Conservation (phyloP, 2,797 vertebrate species). For the Cossypha niveicapilla region DNA sequence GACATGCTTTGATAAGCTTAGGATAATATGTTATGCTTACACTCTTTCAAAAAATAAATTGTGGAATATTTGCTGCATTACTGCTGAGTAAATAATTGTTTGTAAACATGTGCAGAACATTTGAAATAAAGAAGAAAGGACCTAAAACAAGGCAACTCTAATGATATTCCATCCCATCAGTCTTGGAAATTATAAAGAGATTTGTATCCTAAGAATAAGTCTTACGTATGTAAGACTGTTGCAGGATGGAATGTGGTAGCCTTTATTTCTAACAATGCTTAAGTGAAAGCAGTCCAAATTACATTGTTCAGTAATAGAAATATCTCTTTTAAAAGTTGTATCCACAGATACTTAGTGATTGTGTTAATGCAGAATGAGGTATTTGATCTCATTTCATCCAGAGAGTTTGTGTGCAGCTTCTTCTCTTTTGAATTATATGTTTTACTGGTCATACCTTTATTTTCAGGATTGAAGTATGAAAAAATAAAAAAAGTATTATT, state of each 20-base stretch:
- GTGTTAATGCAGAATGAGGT: neutral
- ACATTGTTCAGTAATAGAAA: neutral
- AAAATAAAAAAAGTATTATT: neutral
- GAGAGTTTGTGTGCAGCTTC: neutral
- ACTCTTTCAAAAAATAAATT: constrained; percentile 4
- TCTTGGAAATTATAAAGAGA: neutral
- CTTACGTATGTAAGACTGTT: neutral
- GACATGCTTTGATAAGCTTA: neutral
- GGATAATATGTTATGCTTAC: neutral
- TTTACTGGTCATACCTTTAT: neutral
- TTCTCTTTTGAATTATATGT: neutral
- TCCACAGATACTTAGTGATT: neutral
- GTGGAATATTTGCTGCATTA: neutral
- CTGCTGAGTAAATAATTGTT: neutral
- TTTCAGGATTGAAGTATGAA: neutral
- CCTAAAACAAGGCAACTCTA: neutral
- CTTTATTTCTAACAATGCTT: neutral
- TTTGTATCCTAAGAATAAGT: neutral
- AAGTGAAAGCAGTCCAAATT: neutral
- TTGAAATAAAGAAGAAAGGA: neutral
- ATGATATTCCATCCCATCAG: neutral
- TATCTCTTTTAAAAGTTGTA: neutral
- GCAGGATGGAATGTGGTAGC: neutral
- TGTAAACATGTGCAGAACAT: constrained; percentile 10
- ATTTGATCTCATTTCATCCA: neutral